These are phyloP conservation scores for Pogonomyrmex barbatus DNA, from an alignment of 1,140 invertebrate species.

Conservation along the genomic window DNA sequence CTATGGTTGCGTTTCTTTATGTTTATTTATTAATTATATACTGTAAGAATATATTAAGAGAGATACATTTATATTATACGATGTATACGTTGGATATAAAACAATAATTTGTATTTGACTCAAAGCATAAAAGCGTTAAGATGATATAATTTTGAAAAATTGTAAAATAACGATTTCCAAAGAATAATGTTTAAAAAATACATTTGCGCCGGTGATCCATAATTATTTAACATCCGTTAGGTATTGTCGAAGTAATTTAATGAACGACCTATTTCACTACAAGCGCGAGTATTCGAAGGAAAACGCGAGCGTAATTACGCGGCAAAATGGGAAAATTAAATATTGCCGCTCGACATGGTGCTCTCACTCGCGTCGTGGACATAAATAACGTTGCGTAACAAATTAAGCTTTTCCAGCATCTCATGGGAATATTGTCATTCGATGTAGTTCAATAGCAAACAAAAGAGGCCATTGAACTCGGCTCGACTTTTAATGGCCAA, in stretches of 20 bases:
- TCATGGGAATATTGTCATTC: background rate
- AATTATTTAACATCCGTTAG: constrained; percentile 52
- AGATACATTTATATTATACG: background rate
- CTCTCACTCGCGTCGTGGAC: constrained; percentile 30
- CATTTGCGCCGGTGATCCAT: background rate
- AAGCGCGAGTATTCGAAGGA: constrained; percentile 40
- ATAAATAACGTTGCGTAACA: constrained; percentile 52
- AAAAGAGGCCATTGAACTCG: background rate
- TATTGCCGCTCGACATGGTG: constrained; percentile 46
- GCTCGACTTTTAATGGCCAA: background rate
- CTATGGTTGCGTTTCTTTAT: background rate
- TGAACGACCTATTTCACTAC: constrained; percentile 32
- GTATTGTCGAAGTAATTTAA: constrained; percentile 60
- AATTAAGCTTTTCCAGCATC: constrained; percentile 46
- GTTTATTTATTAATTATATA: background rate
- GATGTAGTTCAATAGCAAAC: background rate
- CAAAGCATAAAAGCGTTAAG: background rate
- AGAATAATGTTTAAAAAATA: constrained; percentile 33
- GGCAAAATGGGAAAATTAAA: constrained; percentile 60
- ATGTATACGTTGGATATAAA: background rate
- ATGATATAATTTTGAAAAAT: constrained; percentile 18
- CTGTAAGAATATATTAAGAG: no score
- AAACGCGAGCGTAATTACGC: constrained; percentile 48
- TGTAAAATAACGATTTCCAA: constrained; percentile 29
- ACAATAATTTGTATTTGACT: background rate